Evolutionary conservation across 2,888 invertebrate species (phyloP), one percentile per base, ranked within the genome.

Genomic region (Eristalinus aeneus): DNA sequence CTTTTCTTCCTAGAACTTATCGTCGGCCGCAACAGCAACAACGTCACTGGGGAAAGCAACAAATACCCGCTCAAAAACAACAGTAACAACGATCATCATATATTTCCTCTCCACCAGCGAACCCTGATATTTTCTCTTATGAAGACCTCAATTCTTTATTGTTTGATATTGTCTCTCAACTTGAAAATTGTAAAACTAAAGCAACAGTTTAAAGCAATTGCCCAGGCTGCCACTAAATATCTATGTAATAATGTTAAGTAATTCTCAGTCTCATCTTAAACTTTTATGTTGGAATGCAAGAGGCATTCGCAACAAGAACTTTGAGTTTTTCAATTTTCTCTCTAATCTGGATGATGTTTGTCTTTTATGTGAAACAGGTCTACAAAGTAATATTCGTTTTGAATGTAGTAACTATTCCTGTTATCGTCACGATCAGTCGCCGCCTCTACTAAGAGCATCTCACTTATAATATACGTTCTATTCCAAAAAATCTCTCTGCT

Each of bases 161-260:
- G n/a, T 34, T 34, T 22, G 56, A 56, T 22, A 69, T 69, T 22
- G 36, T 54, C 22, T 32, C 34, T 56, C 32, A 56, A 34, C 32
- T 68, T 34, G 68, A 68, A 34, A 68, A 68, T 6, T 68, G 56
- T 56, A 32, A 68, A 32, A 68, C 56, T 0, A 56, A 68, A 34
- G 9, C 39, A 39, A n/a, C 65, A 53, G 16, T 67, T 67, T 53
- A 67, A 67, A 67, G 68, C 20, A 9, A 20, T 27, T 8, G 67
- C 67, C 16, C 27, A 68, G 56, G 22, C 34, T 56, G 34, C 56
- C 32, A 68, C 11, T 56, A 68, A 68, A 56, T 68, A 56, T 68
- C 22, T 68, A 0, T 56, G 23, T 56, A 22, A 10, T 20, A 68
- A 56, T 34, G 56, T 32, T 36, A 23, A 6, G n/a, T n/a, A n/a